Conservation (phyloP, 2,888 invertebrate species). For the Eumacrocentrus americanus region DNA sequence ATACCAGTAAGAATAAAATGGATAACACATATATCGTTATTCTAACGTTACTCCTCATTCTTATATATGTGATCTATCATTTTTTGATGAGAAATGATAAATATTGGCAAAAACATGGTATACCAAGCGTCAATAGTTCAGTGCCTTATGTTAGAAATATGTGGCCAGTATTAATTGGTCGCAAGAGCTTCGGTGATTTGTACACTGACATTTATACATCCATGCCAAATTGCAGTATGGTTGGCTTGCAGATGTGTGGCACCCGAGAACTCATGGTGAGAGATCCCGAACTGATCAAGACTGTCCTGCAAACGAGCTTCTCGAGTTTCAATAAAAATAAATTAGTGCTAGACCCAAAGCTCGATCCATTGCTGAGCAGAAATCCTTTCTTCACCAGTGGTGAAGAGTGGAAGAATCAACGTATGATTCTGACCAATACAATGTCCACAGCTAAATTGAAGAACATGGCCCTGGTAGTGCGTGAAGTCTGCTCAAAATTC, state of each 20-base stretch:
- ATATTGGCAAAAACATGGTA: conserved; percentile 38
- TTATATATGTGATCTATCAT: background rate
- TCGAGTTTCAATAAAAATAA: conserved; percentile 44
- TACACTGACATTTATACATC: conserved; percentile 1
- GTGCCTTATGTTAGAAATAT: conserved; percentile 41
- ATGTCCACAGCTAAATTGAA: conserved; percentile 30
- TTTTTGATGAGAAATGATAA: background rate
- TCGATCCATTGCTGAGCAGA: conserved; percentile 41
- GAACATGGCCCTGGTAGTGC: conserved; percentile 38
- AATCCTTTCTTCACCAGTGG: conserved; percentile 50
- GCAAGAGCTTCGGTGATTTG: conserved; percentile 20
- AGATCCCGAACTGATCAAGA: conserved; percentile 44
- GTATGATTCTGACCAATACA: conserved; percentile 27
- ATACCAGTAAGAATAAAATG: background rate
- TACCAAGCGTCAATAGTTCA: conserved; percentile 29
- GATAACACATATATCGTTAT: background rate
- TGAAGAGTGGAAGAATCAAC: conserved; percentile 41
- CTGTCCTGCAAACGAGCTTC: conserved; percentile 45
- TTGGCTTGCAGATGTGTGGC: conserved; percentile 2
- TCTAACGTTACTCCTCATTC: background rate
- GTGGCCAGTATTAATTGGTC: conserved; percentile 24
- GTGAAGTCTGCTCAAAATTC: conserved; percentile 42
- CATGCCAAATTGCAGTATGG: background rate
- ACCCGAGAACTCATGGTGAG: background rate
- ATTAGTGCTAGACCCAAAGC: conserved; percentile 19